Percentiles rank a stretch among this genome's conserved stretches.
phyloP scores from a whole-genome alignment of 2,797 vertebrate genomes.

The Lepus oiostolus region DNA sequence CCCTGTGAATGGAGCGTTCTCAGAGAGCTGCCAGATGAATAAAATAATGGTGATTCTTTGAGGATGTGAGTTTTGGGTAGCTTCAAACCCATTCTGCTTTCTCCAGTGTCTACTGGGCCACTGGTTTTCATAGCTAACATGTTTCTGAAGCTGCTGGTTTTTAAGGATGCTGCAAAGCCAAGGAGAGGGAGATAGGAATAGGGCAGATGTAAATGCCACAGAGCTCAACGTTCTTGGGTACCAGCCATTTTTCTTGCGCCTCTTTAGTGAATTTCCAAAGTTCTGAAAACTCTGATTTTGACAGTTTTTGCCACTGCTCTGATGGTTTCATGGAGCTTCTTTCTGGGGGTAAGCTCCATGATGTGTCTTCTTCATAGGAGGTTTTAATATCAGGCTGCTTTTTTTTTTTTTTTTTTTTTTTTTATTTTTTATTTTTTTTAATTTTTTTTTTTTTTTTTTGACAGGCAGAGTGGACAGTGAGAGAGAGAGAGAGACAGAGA shows the following conservation, averaged over 20 bases:
- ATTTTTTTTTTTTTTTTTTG: too few relatives aligned
- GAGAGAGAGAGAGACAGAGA: too few relatives aligned
- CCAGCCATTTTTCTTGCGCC: neutral
- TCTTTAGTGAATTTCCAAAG: slow-evolving; percentile 1
- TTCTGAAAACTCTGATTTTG: slow-evolving; percentile 50
- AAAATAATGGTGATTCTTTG: neutral
- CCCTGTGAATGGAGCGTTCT: neutral
- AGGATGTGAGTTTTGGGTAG: neutral
- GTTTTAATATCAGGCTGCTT: slow-evolving; percentile 41
- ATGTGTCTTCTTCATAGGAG: neutral
- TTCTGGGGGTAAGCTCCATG: neutral
- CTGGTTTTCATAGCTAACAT: neutral
- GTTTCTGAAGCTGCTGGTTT: neutral
- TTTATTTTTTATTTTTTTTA: too few relatives aligned
- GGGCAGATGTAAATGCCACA: neutral
- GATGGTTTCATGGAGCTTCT: neutral
- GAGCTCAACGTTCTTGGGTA: neutral
- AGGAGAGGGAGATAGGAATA: neutral
- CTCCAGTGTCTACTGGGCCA: neutral
- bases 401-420: too few relatives aligned
- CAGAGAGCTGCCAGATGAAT: neutral
- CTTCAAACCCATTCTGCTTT: neutral
- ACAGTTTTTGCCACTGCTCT: neutral
- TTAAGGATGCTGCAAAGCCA: neutral
- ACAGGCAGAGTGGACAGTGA: too few relatives aligned